Percentiles rank a stretch among this genome's conserved stretches.
Evolutionary conservation across 2,888 invertebrate species (phyloP).

Genomic region (Cynaeus angustus): DNA sequence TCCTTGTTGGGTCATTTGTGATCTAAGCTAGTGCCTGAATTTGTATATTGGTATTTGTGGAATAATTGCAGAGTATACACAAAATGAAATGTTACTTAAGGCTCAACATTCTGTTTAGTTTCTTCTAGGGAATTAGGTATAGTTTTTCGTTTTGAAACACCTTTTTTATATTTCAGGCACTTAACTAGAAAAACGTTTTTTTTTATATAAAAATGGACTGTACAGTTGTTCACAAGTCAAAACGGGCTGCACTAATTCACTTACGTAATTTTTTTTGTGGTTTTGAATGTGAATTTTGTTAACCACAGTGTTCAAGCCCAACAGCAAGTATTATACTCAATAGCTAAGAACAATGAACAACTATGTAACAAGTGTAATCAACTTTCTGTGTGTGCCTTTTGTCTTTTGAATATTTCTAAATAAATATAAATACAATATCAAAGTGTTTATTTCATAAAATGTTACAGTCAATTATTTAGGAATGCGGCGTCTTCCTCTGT

Average conservation of each 20-base stretch:
- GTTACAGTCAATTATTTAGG: too few relatives aligned
- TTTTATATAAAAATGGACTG: slow-evolving; percentile 15
- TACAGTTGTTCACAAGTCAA: slow-evolving; percentile 14
- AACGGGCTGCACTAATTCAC: slow-evolving; percentile 19
- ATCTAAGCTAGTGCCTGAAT: slow-evolving; percentile 54
- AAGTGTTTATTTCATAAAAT: background rate
- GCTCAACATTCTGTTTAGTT: slow-evolving; percentile 32
- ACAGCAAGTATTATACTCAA: slow-evolving; percentile 50
- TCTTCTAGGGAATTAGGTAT: slow-evolving; percentile 25
- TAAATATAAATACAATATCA: slow-evolving; percentile 46
- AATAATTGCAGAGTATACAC: slow-evolving; percentile 44
- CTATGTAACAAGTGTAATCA: slow-evolving; percentile 54
- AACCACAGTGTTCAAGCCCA: slow-evolving; percentile 39
- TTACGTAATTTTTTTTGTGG: background rate
- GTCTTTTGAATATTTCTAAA: slow-evolving; percentile 58
- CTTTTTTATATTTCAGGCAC: slow-evolving; percentile 32
- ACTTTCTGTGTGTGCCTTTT: slow-evolving; percentile 57
- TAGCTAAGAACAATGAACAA: slow-evolving; percentile 48
- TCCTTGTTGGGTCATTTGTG: slow-evolving; percentile 52
- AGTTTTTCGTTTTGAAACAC: slow-evolving; percentile 15
- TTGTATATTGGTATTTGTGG: slow-evolving; percentile 48
- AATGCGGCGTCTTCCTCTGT: too few relatives aligned
- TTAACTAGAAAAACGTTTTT: slow-evolving; percentile 11
- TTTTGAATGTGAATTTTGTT: background rate
- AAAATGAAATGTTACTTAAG: slow-evolving; percentile 27